Evolutionary conservation across 2,113 vertebrate genomes (phyloP).

Genomic region (Hippolais icterina): DNA sequence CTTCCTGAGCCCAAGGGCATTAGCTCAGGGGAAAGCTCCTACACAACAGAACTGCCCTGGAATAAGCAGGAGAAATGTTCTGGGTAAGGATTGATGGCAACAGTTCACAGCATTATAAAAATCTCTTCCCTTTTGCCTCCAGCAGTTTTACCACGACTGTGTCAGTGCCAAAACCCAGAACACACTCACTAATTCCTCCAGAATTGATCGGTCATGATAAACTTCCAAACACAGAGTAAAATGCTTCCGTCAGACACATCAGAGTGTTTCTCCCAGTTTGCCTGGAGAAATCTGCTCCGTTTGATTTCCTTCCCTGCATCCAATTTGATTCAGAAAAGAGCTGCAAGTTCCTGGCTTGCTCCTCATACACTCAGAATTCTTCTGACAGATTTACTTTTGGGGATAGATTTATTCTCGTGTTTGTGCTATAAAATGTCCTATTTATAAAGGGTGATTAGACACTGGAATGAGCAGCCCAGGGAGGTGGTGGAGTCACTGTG

Average conservation of each 20-base stretch:
- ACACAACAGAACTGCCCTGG: background rate
- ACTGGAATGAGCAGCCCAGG: background rate
- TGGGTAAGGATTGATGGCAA: conserved; percentile 53
- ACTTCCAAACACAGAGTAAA: conserved; percentile 44
- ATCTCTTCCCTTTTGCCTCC: conserved; percentile 57
- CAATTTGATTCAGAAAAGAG: background rate
- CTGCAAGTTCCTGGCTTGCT: background rate
- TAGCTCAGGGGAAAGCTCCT: background rate
- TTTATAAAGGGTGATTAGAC: background rate
- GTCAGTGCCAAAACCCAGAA: conserved; percentile 50
- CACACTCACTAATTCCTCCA: conserved; percentile 51
- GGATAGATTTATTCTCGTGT: background rate
- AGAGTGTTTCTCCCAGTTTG: conserved; percentile 26
- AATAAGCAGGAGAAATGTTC: conserved; percentile 21
- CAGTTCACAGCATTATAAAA: conserved; percentile 59
- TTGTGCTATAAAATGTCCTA: background rate
- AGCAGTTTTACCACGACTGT: conserved; percentile 51
- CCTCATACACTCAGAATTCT: background rate
- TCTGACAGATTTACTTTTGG: background rate
- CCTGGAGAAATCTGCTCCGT: background rate
- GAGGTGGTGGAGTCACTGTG: background rate
- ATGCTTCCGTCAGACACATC: conserved; percentile 14
- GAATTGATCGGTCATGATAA: conserved; percentile 61
- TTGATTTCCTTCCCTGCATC: background rate
- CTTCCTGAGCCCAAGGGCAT: background rate